Evolutionary conservation across 2,113 vertebrate species (phyloP), one percentile per base, ranked within the genome.

Genomic region (Nycticorax nycticorax): DNA sequence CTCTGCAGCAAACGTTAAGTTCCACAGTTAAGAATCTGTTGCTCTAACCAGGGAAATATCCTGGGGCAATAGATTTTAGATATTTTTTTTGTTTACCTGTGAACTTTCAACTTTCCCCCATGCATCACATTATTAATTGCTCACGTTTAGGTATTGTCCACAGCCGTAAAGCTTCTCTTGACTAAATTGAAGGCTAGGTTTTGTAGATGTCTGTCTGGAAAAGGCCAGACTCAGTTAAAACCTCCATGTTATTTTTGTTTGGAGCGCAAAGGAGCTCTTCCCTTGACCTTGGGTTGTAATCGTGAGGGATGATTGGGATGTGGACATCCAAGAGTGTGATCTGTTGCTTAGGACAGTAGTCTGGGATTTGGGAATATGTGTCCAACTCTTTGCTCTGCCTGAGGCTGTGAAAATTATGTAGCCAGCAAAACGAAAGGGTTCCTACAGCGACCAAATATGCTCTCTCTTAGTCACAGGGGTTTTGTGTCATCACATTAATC

Each of bases 281-380:
- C 23, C 33, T 74, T 52, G 62, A 64, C 33, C 43, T 33, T 45
- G 60, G 19, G 13, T 48, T 87, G 24, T 28, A 71, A 12, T 77
- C 3, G 4, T 21, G 8, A 12, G 21, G 53, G 41, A 22, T 28
- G 26, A 30, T 0, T 26, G 35, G 33, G 53, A 18, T 13, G 3
- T 17, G 22, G 56, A 55, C 33, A 50, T 56, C 18, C 73, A n/a
- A 41, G 32, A 75, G 28, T 3, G 9, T 47, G 43, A 28, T 69
- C 15, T 41, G 43, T 41, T 0, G 0, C 35, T 59, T 20, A 30
- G 43, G 30, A 43, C 23, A 78, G 27, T 3, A 35, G 7, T 19
- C 43, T 37, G 33, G 28, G 48, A 76, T 43, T 59, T 69, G 85
- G 68, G 50, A 39, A 22, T 10, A 28, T 16, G 26, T 41, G 16